phyloP scores from a whole-genome alignment of 2,888 invertebrate species.

The Penaeus monodon region DNA sequence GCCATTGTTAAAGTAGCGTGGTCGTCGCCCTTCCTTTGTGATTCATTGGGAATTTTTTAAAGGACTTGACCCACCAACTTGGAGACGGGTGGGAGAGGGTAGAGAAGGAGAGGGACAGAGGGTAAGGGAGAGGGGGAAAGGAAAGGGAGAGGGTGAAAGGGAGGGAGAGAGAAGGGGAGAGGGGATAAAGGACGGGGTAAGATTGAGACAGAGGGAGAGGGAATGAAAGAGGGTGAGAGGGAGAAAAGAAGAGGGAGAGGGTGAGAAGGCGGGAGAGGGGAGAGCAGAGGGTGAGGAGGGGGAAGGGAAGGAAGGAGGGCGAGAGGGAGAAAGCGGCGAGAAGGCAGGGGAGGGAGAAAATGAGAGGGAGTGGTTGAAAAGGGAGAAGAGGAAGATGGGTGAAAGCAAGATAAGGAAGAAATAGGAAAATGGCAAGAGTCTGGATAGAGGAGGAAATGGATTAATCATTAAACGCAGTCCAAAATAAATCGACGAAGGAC shows the following conservation, averaged over 20 bases:
- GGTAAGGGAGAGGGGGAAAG: background rate
- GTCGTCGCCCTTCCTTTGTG: slow-evolving; percentile 34
- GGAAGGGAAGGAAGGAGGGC: too few relatives aligned
- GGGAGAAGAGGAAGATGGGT: too few relatives aligned
- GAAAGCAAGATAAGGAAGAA: too few relatives aligned
- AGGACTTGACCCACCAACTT: slow-evolving; percentile 43
- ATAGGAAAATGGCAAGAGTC: too few relatives aligned
- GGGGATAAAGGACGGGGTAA: background rate
- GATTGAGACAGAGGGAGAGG: background rate
- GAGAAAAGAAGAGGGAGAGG: background rate
- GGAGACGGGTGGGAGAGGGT: slow-evolving; percentile 2
- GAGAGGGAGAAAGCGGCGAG: too few relatives aligned
- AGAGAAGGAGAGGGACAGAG: background rate
- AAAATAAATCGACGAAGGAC: too few relatives aligned
- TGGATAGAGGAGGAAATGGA: too few relatives aligned
- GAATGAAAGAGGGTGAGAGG: background rate
- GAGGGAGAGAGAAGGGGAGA: background rate
- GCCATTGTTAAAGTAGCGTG: slow-evolving; percentile 45
- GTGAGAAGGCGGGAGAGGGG: too few relatives aligned
- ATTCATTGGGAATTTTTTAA: slow-evolving; percentile 33
- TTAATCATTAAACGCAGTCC: too few relatives aligned
- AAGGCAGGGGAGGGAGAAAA: too few relatives aligned
- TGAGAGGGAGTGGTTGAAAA: too few relatives aligned
- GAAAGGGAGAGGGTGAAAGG: background rate
- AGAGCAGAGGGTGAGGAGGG: too few relatives aligned